phyloP scores from a whole-genome alignment of 2,113 vertebrate species.

The Lepus europaeus region DNA sequence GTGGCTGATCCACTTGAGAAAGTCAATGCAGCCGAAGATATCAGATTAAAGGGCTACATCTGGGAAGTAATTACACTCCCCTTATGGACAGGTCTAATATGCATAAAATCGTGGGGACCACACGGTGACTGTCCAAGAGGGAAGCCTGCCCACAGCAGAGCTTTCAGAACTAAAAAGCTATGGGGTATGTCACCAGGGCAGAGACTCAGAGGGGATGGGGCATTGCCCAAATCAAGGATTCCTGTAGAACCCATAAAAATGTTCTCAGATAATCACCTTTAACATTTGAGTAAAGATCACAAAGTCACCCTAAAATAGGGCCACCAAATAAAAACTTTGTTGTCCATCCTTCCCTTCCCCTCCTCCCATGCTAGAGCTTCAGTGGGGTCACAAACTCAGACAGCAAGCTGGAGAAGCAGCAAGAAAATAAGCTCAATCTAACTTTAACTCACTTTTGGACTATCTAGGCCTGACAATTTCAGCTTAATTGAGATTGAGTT shows the following conservation, averaged over 20 bases:
- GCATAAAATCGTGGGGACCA: slow-evolving; percentile 33
- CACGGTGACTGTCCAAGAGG: not conserved
- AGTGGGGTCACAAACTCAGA: slow-evolving; percentile 1
- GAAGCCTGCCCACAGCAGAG: not conserved
- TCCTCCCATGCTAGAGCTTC: not conserved
- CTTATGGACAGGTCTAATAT: slow-evolving; percentile 47
- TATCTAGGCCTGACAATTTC: not conserved
- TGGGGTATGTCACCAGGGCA: not conserved
- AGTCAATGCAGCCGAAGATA: slow-evolving; percentile 17
- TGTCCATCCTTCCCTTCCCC: not conserved
- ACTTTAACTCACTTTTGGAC: slow-evolving; percentile 22
- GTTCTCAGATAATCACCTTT: not conserved
- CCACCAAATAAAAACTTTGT: not conserved
- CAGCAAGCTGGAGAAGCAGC: not conserved
- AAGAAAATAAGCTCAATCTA: not conserved
- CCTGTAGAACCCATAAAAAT: slow-evolving; percentile 5
- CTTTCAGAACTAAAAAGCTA: slow-evolving; percentile 34
- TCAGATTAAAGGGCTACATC: slow-evolving; percentile 29
- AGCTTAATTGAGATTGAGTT: slow-evolving; percentile 12
- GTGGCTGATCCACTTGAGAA: slow-evolving; percentile 14
- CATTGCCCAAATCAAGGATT: not conserved
- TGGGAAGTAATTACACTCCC: slow-evolving; percentile 42
- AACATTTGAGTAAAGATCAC: not conserved
- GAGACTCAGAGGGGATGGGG: not conserved
- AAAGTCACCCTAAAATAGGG: slow-evolving; percentile 35